Percentiles rank a stretch among this genome's conserved stretches.
These are phyloP conservation scores for Todus mexicanus DNA, from an alignment of 2,797 vertebrate species.

Conservation along the genomic window DNA sequence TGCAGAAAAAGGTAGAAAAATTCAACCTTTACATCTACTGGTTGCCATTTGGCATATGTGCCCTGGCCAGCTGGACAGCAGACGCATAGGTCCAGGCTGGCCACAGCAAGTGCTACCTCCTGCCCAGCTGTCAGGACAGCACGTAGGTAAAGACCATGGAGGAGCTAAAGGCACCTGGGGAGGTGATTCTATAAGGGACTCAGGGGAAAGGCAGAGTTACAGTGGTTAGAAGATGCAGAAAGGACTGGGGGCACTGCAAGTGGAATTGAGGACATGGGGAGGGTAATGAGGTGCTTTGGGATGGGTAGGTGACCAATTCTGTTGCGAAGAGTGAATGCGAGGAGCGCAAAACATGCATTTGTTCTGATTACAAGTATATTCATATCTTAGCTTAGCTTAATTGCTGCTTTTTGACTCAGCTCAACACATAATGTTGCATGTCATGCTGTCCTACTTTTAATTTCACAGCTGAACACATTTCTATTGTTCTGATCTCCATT, in stretches of 20 bases:
- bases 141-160: fast-evolving
- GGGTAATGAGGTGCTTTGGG: background rate
- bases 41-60: background rate
- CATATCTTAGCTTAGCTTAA: conserved; percentile 51
- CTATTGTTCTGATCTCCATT: conserved; percentile 60
- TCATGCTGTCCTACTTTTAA: conserved; percentile 76
- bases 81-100: background rate
- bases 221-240: background rate
- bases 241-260: background rate
- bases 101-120: background rate
- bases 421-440: conserved; percentile 58
- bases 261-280: background rate
- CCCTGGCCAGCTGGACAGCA: background rate
- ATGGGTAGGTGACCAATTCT: background rate
- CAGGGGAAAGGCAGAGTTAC: background rate
- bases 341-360: background rate
- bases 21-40: background rate
- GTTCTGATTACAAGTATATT: conserved; percentile 31
- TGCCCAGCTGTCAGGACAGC: background rate
- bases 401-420: conserved; percentile 71
- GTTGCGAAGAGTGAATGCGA: fast-evolving
- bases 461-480: conserved; percentile 81
- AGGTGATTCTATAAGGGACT: background rate
- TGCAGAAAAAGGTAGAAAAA: background rate
- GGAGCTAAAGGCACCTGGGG: background rate